These are phyloP conservation scores for Mus spicilegus DNA, from an alignment of 2,113 vertebrate species.

Conservation along the genomic window DNA sequence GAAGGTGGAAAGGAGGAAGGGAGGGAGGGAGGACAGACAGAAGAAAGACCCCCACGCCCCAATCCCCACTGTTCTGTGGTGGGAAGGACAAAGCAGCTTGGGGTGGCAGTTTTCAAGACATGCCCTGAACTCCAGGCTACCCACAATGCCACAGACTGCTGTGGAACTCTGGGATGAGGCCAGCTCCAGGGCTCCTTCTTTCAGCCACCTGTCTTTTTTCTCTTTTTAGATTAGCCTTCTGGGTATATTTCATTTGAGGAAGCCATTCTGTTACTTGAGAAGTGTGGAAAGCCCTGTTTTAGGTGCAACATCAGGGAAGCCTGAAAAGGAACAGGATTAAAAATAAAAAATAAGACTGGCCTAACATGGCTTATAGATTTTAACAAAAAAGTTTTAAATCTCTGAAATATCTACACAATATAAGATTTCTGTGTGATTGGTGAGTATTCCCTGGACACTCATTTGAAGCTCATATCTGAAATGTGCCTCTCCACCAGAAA, in stretches of 20 bases:
- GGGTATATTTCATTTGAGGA: not conserved
- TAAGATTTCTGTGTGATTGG: not conserved
- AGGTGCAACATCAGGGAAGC: not conserved
- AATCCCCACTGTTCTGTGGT: not conserved
- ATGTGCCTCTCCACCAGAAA: not conserved
- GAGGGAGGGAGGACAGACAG: not conserved
- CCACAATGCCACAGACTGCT: not conserved
- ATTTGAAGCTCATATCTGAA: not conserved
- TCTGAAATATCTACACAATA: not conserved
- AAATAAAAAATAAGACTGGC: not conserved
- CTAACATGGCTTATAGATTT: not conserved
- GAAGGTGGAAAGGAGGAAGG: no score
- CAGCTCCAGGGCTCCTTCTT: not conserved
- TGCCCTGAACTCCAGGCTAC: not conserved
- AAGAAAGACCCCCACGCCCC: no score
- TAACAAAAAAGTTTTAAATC: not conserved
- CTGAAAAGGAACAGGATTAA: not conserved
- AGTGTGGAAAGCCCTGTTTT: not conserved
- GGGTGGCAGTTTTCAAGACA: not conserved
- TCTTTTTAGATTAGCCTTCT: conserved; percentile 7
- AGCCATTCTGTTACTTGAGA: not conserved
- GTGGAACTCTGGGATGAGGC: not conserved
- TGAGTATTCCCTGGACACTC: not conserved
- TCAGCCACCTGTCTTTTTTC: not conserved
- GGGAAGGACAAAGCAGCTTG: not conserved